Percentiles rank a stretch among this genome's conserved stretches.
Conservation (phyloP, 2,797 vertebrate genomes). For the Cercopithecus mitis region DNA sequence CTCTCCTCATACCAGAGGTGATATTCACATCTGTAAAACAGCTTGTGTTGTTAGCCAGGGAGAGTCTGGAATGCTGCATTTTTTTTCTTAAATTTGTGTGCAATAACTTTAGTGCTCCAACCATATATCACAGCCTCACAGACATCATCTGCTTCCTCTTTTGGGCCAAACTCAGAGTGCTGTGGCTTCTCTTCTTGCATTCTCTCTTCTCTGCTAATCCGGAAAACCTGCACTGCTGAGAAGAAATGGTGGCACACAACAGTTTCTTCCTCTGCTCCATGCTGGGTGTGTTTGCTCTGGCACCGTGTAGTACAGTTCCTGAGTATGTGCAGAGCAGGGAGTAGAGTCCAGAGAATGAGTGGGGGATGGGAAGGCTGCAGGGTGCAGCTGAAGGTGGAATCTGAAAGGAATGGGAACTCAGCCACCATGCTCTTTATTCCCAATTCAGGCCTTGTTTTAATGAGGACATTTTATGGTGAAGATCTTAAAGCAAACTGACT, state of each 20-base stretch:
- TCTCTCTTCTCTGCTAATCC: background rate
- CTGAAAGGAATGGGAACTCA: background rate
- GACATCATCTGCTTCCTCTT: background rate
- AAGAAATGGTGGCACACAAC: background rate
- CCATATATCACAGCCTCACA: background rate
- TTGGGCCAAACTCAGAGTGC: rapidly evolving
- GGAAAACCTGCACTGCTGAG: rapidly evolving
- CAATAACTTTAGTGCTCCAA: background rate
- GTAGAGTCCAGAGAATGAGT: background rate
- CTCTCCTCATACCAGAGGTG: background rate
- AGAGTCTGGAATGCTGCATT: rapidly evolving
- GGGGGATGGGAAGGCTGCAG: rapidly evolving
- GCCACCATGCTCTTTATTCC: background rate
- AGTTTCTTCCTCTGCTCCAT: rapidly evolving
- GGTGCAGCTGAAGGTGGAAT: background rate
- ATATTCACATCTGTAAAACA: background rate
- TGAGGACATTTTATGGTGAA: background rate
- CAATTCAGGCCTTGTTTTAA: background rate
- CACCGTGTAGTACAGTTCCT: rapidly evolving
- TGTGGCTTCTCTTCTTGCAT: rapidly evolving
- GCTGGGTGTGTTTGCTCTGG: no score
- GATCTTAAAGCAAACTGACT: background rate
- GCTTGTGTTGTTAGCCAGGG: background rate
- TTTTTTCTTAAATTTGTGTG: background rate
- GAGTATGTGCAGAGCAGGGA: rapidly evolving